Base-by-base conservation (phyloP, 2,888 invertebrate genomes). In the Monoplex corrugatus region DNA sequence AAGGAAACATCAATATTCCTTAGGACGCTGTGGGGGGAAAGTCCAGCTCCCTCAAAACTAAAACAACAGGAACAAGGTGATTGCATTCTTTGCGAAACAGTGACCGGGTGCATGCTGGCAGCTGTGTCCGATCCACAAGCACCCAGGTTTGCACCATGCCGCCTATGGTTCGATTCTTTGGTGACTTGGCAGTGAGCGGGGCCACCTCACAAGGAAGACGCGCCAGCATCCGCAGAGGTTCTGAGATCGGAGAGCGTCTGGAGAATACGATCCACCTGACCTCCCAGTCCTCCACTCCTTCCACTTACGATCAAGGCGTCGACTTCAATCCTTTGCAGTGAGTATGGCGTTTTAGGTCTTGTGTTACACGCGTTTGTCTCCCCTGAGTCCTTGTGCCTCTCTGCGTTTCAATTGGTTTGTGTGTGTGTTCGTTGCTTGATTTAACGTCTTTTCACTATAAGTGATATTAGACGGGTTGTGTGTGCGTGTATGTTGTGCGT, bases 181-280 rank as follows among this genome's bases (percentile, higher is more conserved):
- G 92, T 45, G 92, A 92, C 35, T 80, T 92, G 89, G 90, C 91
- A 43, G 87, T 91, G 35, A 89, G 92, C 3, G 91, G 92, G 44
- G 90, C 91, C 16, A 85, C 89, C 50, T 86, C 87, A 38, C 88
- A 88, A 57, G 87, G 89, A 50, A 84, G 94, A 45, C 87, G 94
- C 75, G 91, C 93, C 35, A 94, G 94, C 87, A 91, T 94, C n/a
- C 89, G 94, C 63, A 89, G 94, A 80, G 92, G 94, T 16, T 94
- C 94, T 10, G 94, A 93, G 86, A 91, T 93, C 44, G 94, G 94
- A 2, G 94, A 94, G 78, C 90, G 92, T 68, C 89, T 94, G 38
- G 93, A 94, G 87, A 92, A 94, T 90, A 94, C 94, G 0, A 94
- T 93, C 88, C 93, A 93, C 86, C 88, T 92, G 86, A 93, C 93